Evolutionary conservation across 2,888 invertebrate species (phyloP), one percentile per base, ranked within the genome.

Genomic region (Coremacera marginata): DNA sequence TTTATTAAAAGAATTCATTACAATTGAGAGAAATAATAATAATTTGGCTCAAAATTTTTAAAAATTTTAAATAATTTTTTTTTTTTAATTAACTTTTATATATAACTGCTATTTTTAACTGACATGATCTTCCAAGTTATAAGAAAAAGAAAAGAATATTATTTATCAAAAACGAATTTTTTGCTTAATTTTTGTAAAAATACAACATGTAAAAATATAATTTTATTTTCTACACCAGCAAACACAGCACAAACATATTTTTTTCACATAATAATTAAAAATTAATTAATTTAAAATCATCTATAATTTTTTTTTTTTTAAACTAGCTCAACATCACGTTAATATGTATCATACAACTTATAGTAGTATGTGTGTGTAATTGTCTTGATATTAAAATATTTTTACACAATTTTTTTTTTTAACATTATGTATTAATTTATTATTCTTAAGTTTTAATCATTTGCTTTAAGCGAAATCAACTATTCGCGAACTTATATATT

Each of bases 261-360:
- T n/a, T 11, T 44, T 44, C 44, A 44, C 44, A 44, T 44, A 37
- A 3, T 44, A 44, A 44, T 44, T 44, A n/a, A 27, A 5, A 51
- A 16, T 70, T 72, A 55, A 57, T 0, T 34, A 8, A 31, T 72
- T 52, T 67, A 3, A 11, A 44, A 11, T n/a, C n/a, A n/a, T n/a
- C n/a, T n/a, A n/a, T 44, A 31, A 31, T 8, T 4, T 37, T 37
- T 5, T 63, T 51, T 5, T n/a, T 74, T 70, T 71, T 55, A 11
- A 27, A 49, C 52, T 14, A 19, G 14, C 34, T 57, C 68, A 62
- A 73, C 77, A 78, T 77, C 80, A 80, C 79, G 77, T 75, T 70
- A 55, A 76, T 60, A 79, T 80, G 79, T 79, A 80, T 80, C 63
- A 80, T 79, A 80, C 79, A 80, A 57, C 19, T 22, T 27, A 7